Evolutionary conservation across 2,113 vertebrate genomes (phyloP).

Genomic region (Pithys albifrons): DNA sequence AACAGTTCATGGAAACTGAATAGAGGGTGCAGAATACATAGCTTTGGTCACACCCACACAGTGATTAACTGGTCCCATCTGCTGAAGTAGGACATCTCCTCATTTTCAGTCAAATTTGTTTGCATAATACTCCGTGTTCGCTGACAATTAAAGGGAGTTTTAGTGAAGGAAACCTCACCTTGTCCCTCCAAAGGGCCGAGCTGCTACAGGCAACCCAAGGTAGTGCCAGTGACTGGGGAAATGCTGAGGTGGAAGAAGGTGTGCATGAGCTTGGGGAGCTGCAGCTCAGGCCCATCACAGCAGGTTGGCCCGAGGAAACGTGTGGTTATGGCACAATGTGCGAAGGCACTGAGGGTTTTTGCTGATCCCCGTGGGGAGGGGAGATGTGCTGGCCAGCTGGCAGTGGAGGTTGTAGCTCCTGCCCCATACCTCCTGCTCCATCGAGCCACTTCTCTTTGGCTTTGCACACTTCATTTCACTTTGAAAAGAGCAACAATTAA

Average conservation of each 20-base stretch:
- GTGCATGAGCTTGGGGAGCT: background rate
- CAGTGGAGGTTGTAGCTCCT: background rate
- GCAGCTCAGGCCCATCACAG: background rate
- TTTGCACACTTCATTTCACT: background rate
- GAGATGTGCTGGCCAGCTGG: rapidly evolving
- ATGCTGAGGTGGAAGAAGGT: rapidly evolving
- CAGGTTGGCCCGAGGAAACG: rapidly evolving
- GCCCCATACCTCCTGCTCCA: background rate
- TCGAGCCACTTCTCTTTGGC: background rate
- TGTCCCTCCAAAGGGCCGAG: background rate
- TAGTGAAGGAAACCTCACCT: background rate
- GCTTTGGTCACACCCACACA: too few relatives aligned
- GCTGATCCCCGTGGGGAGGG: rapidly evolving
- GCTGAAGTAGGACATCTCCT: background rate
- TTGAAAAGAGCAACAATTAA: background rate
- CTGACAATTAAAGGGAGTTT: background rate
- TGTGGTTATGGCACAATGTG: background rate
- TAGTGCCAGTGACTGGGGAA: rapidly evolving
- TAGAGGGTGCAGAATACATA: too few relatives aligned
- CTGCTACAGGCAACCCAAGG: too few relatives aligned
- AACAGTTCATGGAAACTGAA: too few relatives aligned
- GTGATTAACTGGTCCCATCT: too few relatives aligned
- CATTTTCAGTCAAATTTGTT: background rate
- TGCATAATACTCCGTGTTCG: background rate
- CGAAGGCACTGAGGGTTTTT: rapidly evolving